Percentiles rank a stretch among this genome's conserved stretches.
Conservation (phyloP, 2,797 vertebrate species). For the Enteromius trimaculatus region DNA sequence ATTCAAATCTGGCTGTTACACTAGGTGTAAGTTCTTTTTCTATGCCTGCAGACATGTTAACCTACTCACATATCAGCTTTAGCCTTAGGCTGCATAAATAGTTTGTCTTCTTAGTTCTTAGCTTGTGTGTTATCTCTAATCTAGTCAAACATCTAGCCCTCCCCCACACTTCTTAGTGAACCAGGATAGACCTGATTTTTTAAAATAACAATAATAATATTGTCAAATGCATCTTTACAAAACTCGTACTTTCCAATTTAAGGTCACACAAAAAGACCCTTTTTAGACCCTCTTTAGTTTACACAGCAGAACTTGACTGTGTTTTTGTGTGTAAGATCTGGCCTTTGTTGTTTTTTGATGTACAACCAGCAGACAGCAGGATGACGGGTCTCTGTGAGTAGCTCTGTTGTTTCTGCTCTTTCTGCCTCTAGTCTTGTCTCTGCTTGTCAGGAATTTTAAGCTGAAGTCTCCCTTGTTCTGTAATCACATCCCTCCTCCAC, state of each 20-base stretch:
- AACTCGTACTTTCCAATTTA: background rate
- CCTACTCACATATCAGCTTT: background rate
- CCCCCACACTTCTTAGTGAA: background rate
- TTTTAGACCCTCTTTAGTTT: background rate
- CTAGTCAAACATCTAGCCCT: background rate
- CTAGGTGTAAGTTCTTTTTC: background rate
- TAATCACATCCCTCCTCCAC: constrained; percentile 54
- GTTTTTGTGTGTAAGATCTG: background rate
- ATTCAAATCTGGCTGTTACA: background rate
- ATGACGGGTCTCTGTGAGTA: background rate
- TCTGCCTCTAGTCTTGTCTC: constrained; percentile 69
- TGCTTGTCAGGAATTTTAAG: constrained; percentile 79
- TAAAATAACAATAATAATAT: background rate
- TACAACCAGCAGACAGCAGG: background rate
- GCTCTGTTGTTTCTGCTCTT: constrained; percentile 39
- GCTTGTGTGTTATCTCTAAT: constrained; percentile 15
- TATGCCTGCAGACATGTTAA: constrained; percentile 23
- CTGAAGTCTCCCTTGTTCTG: constrained; percentile 45
- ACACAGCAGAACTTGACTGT: background rate
- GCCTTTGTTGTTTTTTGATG: constrained; percentile 10
- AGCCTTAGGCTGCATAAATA: constrained; percentile 7
- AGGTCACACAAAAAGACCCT: background rate
- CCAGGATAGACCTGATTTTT: constrained; percentile 4
- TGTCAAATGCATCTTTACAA: background rate
- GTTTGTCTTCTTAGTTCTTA: constrained; percentile 26